A percentile compares a stretch with the other conserved stretches of the same genome.
These are phyloP conservation scores for Raja brachyura DNA, from an alignment of 2,113 vertebrate species.

Conservation along the genomic window DNA sequence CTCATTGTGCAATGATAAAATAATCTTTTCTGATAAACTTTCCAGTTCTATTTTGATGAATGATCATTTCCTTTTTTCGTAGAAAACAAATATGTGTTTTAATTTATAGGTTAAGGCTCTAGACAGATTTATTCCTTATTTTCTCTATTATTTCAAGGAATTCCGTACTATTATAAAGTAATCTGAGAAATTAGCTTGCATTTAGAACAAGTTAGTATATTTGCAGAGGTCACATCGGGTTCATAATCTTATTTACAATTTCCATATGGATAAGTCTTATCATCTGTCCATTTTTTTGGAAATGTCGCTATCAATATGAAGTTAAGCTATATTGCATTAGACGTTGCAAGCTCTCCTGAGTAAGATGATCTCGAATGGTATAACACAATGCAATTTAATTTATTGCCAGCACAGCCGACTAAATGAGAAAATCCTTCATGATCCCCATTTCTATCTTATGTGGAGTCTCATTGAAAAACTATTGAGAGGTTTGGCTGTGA, in stretches of 20 bases:
- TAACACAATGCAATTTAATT: background rate
- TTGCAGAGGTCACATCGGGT: background rate
- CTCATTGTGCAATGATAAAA: too few relatives aligned
- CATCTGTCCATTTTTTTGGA: background rate
- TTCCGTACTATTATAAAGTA: too few relatives aligned
- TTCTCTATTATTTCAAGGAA: too few relatives aligned
- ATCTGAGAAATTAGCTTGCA: too few relatives aligned
- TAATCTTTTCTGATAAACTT: too few relatives aligned
- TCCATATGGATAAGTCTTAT: background rate
- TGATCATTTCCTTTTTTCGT: too few relatives aligned
- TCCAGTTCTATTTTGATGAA: too few relatives aligned
- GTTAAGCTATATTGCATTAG: background rate
- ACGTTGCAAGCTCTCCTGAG: background rate
- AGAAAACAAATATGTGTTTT: too few relatives aligned
- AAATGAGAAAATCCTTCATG: background rate
- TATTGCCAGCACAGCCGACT: background rate
- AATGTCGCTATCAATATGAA: background rate
- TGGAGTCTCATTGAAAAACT: background rate
- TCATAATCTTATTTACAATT: background rate
- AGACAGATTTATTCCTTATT: too few relatives aligned
- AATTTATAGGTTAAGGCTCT: too few relatives aligned
- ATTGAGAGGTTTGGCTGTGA: background rate
- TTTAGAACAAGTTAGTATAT: background rate
- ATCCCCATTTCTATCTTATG: background rate
- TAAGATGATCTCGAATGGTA: background rate